Conservation (phyloP, 1,140 invertebrate genomes). For the Drosophila mojavensis region DNA sequence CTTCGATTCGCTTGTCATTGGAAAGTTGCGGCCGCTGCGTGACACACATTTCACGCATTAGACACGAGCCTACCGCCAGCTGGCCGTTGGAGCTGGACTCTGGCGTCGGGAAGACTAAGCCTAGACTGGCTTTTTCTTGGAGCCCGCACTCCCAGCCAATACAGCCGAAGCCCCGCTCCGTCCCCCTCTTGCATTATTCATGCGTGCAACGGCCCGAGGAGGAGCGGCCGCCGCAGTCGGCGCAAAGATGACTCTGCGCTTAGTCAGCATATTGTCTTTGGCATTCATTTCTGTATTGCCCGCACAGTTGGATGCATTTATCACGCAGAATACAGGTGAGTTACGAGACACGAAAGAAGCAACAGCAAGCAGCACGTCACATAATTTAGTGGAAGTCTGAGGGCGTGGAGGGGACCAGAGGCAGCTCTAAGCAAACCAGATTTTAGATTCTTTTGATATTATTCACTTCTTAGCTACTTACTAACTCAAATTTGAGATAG, state of each 20-base stretch:
- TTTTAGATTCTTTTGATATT: no score
- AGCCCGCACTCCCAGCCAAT: conserved; percentile 13
- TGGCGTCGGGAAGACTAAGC: background rate
- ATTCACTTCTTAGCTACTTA: no score
- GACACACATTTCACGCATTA: conserved; percentile 80
- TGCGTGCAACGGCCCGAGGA: conserved; percentile 55
- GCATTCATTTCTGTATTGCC: conserved; percentile 67
- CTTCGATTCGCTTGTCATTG: conserved; percentile 72
- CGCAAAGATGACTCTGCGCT: conserved; percentile 73
- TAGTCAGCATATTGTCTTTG: conserved; percentile 75
- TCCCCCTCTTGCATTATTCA: conserved; percentile 57
- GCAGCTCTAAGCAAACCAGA: no score
- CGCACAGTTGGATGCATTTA: conserved; percentile 78
- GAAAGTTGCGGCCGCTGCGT: conserved; percentile 74
- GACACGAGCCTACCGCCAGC: conserved; percentile 24
- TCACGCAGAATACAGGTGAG: conserved; percentile 77
- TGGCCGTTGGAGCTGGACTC: conserved; percentile 32
- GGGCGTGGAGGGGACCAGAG: no score
- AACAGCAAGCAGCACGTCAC: conserved; percentile 30
- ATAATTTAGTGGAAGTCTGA: background rate
- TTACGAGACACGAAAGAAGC: background rate
- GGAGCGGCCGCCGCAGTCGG: conserved; percentile 9
- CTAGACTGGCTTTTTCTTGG: conserved; percentile 37
- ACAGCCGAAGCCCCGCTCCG: background rate
- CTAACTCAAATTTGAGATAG: no score